Evolutionary conservation across 1,140 invertebrate genomes (phyloP), one percentile per base, ranked within the genome.

Genomic region (Lucilia sericata): DNA sequence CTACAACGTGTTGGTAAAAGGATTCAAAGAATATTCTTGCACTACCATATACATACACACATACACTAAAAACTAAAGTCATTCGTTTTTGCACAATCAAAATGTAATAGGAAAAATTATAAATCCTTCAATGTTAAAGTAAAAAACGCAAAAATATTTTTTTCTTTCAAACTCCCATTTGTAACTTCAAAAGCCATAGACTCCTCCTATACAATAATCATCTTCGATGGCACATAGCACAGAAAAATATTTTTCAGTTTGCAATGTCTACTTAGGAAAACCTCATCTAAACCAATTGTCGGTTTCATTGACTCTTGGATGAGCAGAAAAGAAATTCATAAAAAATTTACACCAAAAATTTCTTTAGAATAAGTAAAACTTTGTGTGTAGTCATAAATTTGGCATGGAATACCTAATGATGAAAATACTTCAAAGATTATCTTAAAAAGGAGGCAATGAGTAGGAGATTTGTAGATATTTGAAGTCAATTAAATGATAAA

Each of bases 401-500:
- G 65, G 65, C 65, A 70, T 10, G 21, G 12, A 10, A 70, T 70
- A 25, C 8, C 21, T 70, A 70, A 25, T 55, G 51, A 25, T 2
- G 21, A 21, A 70, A 70, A 21, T 7, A 21, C 21, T 21, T 0
- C 21, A 70, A 70, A 70, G 65, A 70, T 70, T 70, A 70, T 70
- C 65, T 70, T 21, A 7, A 4, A 70, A 70, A 5, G 19, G 65
- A 25, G 12, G 19, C 65, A 70, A 70, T 70, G 19, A 70, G 65
- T 70, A 25, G 19, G n/a, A 70, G 65, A 70, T 70, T 70, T 70
- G 65, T 70, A 70, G n/a, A n/a, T 21, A 70, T 10, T 19, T 70
- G 65, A 70, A 70, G n/a, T 70, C 65, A 70, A 70, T 70, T 70
- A 70, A 70, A 70, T 70, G 65, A 70, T 70, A 70, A 70, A 70